Percentiles rank a stretch among this genome's conserved stretches.
Conservation (phyloP, 2,888 invertebrate genomes). For the Drosophila tanythrix region DNA sequence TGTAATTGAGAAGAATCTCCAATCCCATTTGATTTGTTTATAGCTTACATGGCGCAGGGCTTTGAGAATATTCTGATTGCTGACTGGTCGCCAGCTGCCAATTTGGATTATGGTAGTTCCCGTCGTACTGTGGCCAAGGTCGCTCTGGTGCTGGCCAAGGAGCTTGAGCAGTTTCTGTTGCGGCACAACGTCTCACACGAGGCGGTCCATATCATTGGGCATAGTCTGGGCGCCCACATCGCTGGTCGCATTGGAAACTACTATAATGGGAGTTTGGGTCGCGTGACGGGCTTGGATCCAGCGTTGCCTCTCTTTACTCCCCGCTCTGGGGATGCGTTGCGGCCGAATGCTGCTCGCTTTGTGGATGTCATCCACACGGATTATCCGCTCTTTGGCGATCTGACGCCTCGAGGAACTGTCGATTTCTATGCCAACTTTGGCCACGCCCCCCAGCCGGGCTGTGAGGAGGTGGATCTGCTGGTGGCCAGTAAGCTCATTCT, state of each 20-base stretch:
- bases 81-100: constrained; percentile 82
- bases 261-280: constrained; percentile 82
- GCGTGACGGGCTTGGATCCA: constrained; percentile 84
- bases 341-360: constrained; percentile 74
- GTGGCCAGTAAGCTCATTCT: constrained; percentile 76
- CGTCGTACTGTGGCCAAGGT: constrained; percentile 73
- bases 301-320: constrained; percentile 83
- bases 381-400: constrained; percentile 82
- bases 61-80: constrained; percentile 78
- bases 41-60: constrained; percentile 81
- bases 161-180: constrained; percentile 73
- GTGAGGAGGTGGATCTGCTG: constrained; percentile 79
- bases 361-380: constrained; percentile 84
- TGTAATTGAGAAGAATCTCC: not conserved
- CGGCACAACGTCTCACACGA: constrained; percentile 48
- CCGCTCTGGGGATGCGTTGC: constrained; percentile 76
- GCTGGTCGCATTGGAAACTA: constrained; percentile 81
- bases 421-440: constrained; percentile 85
- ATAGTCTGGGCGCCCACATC: constrained; percentile 84
- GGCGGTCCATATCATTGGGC: constrained; percentile 82
- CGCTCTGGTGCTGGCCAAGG: constrained; percentile 63
- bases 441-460: constrained; percentile 82
- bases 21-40: not conserved
- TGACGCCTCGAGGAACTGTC: constrained; percentile 78
- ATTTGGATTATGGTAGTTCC: constrained; percentile 77